Evolutionary conservation across 2,888 invertebrate species (phyloP).

Genomic region (Polyommatus iphigenia): DNA sequence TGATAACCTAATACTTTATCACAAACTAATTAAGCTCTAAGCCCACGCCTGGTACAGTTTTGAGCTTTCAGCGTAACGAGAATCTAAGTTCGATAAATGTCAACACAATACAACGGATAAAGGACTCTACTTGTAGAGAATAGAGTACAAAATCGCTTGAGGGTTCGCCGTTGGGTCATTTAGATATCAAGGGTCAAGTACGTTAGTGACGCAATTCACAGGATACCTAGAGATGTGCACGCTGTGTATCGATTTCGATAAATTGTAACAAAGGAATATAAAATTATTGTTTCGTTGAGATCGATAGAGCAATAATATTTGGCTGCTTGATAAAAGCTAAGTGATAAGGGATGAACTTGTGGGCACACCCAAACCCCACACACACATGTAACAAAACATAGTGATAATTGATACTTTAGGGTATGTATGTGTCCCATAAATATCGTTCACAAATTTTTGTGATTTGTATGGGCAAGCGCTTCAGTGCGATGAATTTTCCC

Average conservation of each 20-base stretch:
- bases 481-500: no score
- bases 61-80: slow-evolving; percentile 25
- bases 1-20: not conserved
- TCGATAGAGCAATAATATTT: no score
- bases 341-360: no score
- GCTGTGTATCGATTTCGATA: slow-evolving; percentile 34
- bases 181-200: slow-evolving; percentile 49
- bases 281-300: no score
- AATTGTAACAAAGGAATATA: not conserved
- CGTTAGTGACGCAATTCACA: slow-evolving; percentile 49
- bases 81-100: slow-evolving; percentile 30
- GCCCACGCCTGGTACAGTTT: slow-evolving; percentile 26
- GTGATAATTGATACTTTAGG: no score
- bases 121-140: not conserved
- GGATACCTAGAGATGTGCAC: slow-evolving; percentile 45
- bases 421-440: no score
- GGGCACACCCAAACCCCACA: no score
- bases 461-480: no score
- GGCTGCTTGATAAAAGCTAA: no score
- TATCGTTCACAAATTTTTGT: no score
- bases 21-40: slow-evolving; percentile 21
- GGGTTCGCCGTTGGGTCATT: slow-evolving; percentile 35
- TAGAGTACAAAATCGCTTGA: slow-evolving; percentile 38
- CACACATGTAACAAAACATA: no score
- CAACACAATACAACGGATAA: slow-evolving; percentile 1